Evolutionary conservation across 2,888 invertebrate genomes (phyloP).

Genomic region (Scelioninae gen. 1): DNA sequence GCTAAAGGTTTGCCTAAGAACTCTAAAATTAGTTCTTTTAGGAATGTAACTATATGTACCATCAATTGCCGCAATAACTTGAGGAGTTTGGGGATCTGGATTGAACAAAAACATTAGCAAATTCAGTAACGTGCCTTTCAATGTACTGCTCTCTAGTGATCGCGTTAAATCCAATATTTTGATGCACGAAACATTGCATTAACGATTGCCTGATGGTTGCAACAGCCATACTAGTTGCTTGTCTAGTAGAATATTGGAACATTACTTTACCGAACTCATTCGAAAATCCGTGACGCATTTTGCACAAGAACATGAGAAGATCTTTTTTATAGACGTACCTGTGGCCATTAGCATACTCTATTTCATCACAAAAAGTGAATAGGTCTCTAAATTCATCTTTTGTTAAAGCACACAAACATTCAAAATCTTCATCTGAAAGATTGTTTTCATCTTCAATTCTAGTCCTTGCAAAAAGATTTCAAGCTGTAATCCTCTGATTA

Average conservation of each 20-base stretch:
- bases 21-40: slow-evolving; percentile 64
- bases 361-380: slow-evolving; percentile 16
- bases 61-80: slow-evolving; percentile 57
- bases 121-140: slow-evolving; percentile 26
- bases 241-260: slow-evolving; percentile 8
- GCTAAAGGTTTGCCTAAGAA: slow-evolving; percentile 55
- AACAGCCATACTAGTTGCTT: slow-evolving; percentile 4
- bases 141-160: slow-evolving; percentile 23
- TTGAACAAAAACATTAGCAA: slow-evolving; percentile 66
- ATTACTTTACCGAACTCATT: slow-evolving; percentile 33
- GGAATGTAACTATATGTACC: slow-evolving; percentile 59
- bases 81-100: slow-evolving; percentile 40
- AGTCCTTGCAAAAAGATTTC: slow-evolving; percentile 33
- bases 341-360: not conserved
- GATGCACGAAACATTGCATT: slow-evolving; percentile 12
- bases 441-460: slow-evolving; percentile 55
- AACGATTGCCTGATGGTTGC: slow-evolving; percentile 4
- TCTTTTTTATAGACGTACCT: slow-evolving; percentile 35
- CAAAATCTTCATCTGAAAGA: slow-evolving; percentile 51
- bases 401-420: too few relatives aligned
- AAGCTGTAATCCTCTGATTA: slow-evolving; percentile 35
- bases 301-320: slow-evolving; percentile 54
- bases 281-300: slow-evolving; percentile 55
- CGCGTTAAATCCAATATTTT: slow-evolving; percentile 11
- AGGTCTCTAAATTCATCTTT: slow-evolving; percentile 1